A percentile compares a stretch with the other conserved stretches of the same genome.
These are phyloP conservation scores for Conus ventricosus DNA, from an alignment of 1,140 invertebrate species.

Conservation along the genomic window DNA sequence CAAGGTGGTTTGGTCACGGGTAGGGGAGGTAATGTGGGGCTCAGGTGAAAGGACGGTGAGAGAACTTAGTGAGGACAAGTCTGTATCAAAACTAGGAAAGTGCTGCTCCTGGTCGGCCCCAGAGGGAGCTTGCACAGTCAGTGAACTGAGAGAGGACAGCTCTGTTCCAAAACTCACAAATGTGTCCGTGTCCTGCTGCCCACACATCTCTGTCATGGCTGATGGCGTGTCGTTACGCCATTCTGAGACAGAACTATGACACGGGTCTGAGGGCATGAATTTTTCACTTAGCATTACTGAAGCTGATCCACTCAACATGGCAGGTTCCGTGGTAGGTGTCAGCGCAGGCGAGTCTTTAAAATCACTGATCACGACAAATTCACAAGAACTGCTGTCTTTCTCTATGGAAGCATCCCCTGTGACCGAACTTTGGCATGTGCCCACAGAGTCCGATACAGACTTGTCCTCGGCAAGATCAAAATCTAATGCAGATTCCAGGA, in stretches of 20 bases:
- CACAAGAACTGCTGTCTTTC: constrained; percentile 22
- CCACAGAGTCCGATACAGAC: not conserved
- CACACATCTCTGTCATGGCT: not conserved
- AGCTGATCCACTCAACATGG: not conserved
- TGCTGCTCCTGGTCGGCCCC: not conserved
- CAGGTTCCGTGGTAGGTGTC: not conserved
- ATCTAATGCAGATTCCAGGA: not conserved
- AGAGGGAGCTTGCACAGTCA: not conserved
- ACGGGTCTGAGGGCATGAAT: not conserved
- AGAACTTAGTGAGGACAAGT: constrained; percentile 10
- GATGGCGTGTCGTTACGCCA: not conserved
- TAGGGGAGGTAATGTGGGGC: not conserved
- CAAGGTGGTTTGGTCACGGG: not conserved
- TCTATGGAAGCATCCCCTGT: not conserved
- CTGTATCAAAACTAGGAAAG: constrained; percentile 8
- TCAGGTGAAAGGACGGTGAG: not conserved
- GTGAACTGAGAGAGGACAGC: constrained; percentile 2
- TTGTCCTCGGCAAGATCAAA: not conserved
- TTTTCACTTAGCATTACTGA: not conserved
- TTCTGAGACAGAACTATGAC: not conserved
- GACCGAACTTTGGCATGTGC: not conserved
- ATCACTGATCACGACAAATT: not conserved
- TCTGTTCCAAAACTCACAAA: constrained; percentile 10
- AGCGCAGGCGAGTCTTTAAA: not conserved
- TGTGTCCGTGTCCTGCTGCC: not conserved